Conservation (phyloP, 1,140 invertebrate species). For the Stegodyphus dumicola region DNA sequence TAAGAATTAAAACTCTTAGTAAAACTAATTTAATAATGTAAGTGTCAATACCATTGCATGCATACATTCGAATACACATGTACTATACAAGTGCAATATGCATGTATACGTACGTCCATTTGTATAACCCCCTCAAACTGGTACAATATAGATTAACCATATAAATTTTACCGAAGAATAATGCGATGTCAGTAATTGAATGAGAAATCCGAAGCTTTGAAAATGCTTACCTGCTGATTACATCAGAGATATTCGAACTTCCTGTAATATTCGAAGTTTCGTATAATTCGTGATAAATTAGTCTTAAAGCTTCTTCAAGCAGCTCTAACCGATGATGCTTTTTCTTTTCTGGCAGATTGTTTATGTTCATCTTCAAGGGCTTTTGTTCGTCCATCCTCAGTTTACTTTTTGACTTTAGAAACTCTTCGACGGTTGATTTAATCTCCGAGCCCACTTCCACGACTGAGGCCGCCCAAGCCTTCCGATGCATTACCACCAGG, state of each 20-base stretch:
- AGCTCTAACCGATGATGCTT: constrained; percentile 20
- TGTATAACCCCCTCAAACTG: too few species aligned
- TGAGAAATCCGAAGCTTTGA: too few species aligned
- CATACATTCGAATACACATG: too few species aligned
- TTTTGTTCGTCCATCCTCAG: constrained; percentile 21
- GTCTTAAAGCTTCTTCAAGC: constrained; percentile 33
- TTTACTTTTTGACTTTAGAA: constrained; percentile 1
- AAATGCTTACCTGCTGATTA: constrained; percentile 19
- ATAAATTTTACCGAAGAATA: too few species aligned
- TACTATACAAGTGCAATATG: too few species aligned
- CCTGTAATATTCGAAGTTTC: constrained; percentile 9
- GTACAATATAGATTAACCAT: too few species aligned
- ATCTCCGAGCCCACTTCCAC: constrained; percentile 20
- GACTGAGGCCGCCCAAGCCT: neutral
- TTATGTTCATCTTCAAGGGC: constrained; percentile 20
- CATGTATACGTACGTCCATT: too few species aligned
- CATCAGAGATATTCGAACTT: constrained; percentile 3
- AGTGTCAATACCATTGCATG: too few species aligned
- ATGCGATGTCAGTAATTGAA: too few species aligned
- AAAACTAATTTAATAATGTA: too few species aligned
- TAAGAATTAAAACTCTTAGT: too few species aligned
- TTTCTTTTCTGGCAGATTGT: neutral
- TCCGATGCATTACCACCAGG: neutral
- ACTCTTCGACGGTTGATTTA: constrained; percentile 11
- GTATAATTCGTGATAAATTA: constrained; percentile 50